A percentile compares a stretch with the other conserved stretches of the same genome.
Evolutionary conservation across 2,888 invertebrate species (phyloP).

Genomic region (Meliscaeva auricollis): DNA sequence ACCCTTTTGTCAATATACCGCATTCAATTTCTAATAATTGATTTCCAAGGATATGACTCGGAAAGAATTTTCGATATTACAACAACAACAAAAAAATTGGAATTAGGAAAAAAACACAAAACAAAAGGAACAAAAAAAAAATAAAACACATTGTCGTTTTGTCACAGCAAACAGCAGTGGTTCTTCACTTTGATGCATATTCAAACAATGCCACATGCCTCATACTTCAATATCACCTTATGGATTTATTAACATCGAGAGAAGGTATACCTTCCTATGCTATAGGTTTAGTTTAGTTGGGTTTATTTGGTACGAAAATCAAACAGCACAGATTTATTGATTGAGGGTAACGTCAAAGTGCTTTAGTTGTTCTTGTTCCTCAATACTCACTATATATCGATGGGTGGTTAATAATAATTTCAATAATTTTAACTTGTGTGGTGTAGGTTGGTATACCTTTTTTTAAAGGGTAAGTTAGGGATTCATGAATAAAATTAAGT

Average conservation of each 20-base stretch:
- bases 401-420: constrained; percentile 71
- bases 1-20: constrained; percentile 4
- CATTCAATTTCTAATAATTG: constrained; percentile 45
- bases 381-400: constrained; percentile 40
- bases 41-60: constrained; percentile 30
- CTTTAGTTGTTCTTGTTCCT: constrained; percentile 40
- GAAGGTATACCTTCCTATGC: too few species aligned
- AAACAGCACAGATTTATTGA: constrained; percentile 30
- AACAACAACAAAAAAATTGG: too few species aligned
- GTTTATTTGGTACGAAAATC: not conserved
- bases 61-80: constrained; percentile 23
- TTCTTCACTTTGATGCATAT: constrained; percentile 25
- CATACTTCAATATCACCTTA: constrained; percentile 9
- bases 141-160: constrained; percentile 24
- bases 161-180: constrained; percentile 33
- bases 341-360: constrained; percentile 55
- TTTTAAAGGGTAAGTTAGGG: not conserved
- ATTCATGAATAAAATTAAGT: not conserved
- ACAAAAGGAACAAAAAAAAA: constrained; percentile 4
- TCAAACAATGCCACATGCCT: constrained; percentile 52
- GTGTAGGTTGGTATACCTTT: not conserved
- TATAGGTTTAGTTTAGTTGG: not conserved
- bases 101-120: not conserved
- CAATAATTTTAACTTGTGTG: constrained; percentile 43
- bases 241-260: constrained; percentile 21